A percentile compares a stretch with the other conserved stretches of the same genome.
Conservation (phyloP, 2,797 vertebrate species). For the Echeneis naucrates region DNA sequence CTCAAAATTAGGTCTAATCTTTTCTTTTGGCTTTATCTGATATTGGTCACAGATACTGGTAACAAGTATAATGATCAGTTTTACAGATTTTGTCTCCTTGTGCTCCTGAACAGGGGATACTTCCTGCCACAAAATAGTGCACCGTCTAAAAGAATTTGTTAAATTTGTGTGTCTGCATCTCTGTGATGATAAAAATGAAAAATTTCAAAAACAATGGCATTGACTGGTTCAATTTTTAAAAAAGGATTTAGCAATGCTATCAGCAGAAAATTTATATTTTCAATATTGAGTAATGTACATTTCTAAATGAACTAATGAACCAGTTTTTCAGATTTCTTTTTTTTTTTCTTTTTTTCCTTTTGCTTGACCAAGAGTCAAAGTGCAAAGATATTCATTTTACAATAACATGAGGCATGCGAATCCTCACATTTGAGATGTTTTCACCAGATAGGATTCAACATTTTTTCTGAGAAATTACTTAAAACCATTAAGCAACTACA, state of each 20-base stretch:
- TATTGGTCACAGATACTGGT: background rate
- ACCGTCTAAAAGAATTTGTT: background rate
- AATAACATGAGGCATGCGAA: background rate
- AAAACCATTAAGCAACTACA: background rate
- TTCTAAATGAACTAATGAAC: background rate
- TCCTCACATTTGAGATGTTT: background rate
- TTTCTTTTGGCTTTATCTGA: slow-evolving; percentile 21
- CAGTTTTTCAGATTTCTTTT: background rate
- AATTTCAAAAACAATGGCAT: background rate
- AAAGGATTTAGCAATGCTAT: background rate
- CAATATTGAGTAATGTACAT: background rate
- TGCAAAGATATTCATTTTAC: background rate
- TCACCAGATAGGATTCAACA: background rate
- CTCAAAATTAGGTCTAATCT: slow-evolving; percentile 30
- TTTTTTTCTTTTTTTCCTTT: background rate
- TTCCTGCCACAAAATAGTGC: background rate
- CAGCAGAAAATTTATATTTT: background rate
- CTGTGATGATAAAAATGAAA: too few relatives aligned
- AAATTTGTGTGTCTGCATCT: too few relatives aligned
- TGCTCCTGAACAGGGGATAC: background rate
- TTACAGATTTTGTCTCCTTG: background rate
- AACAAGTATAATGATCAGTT: background rate
- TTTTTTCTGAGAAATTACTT: background rate
- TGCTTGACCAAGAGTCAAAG: background rate
- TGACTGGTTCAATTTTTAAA: background rate